These are phyloP conservation scores for Tenthredo amoena DNA, from an alignment of 2,888 invertebrate species.

Conservation along the genomic window DNA sequence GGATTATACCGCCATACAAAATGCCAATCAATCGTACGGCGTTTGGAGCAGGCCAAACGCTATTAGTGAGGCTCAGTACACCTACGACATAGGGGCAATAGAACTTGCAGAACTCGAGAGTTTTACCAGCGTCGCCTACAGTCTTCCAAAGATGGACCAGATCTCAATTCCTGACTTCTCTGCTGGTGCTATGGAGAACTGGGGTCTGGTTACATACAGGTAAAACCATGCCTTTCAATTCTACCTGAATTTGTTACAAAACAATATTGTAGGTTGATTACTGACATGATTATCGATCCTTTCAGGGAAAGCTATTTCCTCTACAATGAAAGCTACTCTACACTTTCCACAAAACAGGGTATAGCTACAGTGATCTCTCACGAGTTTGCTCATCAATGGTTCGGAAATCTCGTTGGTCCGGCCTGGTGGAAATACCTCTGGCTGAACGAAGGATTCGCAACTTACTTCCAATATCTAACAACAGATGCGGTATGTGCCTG, in stretches of 20 bases:
- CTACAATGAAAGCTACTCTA: constrained; percentile 79
- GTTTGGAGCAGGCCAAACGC: constrained; percentile 88
- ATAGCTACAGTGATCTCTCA: constrained; percentile 73
- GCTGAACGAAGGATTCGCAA: constrained; percentile 78
- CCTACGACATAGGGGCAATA: constrained; percentile 87
- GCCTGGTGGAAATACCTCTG: constrained; percentile 70
- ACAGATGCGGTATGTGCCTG: constrained; percentile 66
- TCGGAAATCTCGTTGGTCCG: constrained; percentile 71
- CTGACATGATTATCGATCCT: background rate
- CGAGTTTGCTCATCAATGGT: constrained; percentile 79
- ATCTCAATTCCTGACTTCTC: constrained; percentile 92
- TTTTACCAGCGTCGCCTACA: constrained; percentile 89
- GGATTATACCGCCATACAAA: constrained; percentile 75
- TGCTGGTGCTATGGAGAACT: constrained; percentile 94
- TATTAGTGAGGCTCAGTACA: constrained; percentile 86
- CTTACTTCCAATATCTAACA: constrained; percentile 77
- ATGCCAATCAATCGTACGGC: constrained; percentile 78
- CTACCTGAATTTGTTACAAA: background rate
- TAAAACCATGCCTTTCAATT: constrained; percentile 76
- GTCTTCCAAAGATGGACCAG: constrained; percentile 92
- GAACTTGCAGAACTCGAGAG: constrained; percentile 87
- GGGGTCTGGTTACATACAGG: constrained; percentile 92
- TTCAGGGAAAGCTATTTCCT: constrained; percentile 88
- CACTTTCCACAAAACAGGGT: constrained; percentile 56
- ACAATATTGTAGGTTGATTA: background rate